Evolutionary conservation across 2,888 invertebrate genomes (phyloP), one percentile per base, ranked within the genome.

Genomic region (Aphidius colemani): DNA sequence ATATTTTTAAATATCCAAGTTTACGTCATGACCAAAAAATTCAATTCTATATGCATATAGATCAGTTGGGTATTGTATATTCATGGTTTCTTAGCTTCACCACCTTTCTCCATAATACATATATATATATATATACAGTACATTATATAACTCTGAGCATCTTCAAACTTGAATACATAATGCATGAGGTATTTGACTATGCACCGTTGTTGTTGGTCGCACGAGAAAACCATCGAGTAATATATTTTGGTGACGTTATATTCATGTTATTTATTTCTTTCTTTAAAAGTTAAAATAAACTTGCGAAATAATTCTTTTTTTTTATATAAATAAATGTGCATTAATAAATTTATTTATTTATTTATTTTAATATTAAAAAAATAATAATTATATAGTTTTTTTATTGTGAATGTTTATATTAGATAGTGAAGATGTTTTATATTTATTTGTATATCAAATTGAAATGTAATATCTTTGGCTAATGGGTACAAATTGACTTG

Each of bases 401-500:
- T 13, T 13, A n/a, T n/a, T n/a, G n/a, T n/a, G n/a, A n/a, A n/a
- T n/a, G n/a, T 13, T 56, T 45, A 2, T 39, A 46, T 45, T 56
- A n/a, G 45, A 45, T 18, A 18, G 40, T 44, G 13, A 6, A 45
- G 13, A 30, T 51, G 7, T 30, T 18, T 30, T 51, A 6, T 50
- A 50, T 18, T 50, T 50, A 18, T 50, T 30, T 13, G 30, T 50
- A 7, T 50, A 50, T 50, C 3, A 5, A 13, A 7, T 6, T 69
- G 71, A 59, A 66, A 67, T 45, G 48, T 63, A 68, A 69, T 70
- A 65, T 69, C 68, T 66, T 64, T 73, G 63, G 71, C 77, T 81
- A 82, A 82, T 81, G 80, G 81, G 71, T 77, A 79, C 80, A 82
- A 82, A 82, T 82, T 82, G 81, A 82, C 79, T 78, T 76, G 74